A percentile compares a stretch with the other conserved stretches of the same genome.
Conservation (phyloP, 2,888 invertebrate genomes). For the Tetragnatha montana region DNA sequence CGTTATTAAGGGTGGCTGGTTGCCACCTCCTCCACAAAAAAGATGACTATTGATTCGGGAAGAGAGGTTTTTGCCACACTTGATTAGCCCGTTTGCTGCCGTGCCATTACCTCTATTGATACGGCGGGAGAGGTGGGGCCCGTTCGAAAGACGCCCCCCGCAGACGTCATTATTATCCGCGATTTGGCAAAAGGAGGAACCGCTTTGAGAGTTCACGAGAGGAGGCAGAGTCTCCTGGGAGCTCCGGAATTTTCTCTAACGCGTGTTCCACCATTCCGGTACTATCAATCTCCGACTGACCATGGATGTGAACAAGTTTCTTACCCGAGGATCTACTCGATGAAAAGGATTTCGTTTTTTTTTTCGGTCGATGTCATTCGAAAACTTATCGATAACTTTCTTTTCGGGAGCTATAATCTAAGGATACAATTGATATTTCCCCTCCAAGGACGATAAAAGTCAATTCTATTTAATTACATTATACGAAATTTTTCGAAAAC, state of each 20-base stretch:
- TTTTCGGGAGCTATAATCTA: too few species aligned
- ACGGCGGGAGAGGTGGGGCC: conserved; percentile 40
- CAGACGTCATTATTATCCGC: conserved; percentile 30
- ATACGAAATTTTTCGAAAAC: too few species aligned
- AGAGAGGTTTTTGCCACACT: conserved; percentile 32
- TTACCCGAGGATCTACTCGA: too few species aligned
- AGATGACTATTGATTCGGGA: conserved; percentile 67
- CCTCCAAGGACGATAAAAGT: too few species aligned
- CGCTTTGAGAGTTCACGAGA: conserved; percentile 43
- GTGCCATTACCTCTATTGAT: conserved; percentile 65
- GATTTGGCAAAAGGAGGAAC: conserved; percentile 39
- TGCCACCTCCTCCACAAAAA: conserved; percentile 47
- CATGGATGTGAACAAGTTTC: too few species aligned
- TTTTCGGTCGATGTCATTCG: too few species aligned
- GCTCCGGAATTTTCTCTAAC: background rate
- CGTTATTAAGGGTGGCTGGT: conserved; percentile 69
- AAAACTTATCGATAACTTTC: too few species aligned
- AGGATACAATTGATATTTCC: too few species aligned
- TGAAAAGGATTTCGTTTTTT: too few species aligned
- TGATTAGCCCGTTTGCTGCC: conserved; percentile 55
- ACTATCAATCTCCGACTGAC: background rate
- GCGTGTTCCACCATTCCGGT: too few species aligned
- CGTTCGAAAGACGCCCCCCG: background rate
- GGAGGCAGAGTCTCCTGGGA: conserved; percentile 2
- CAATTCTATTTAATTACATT: too few species aligned